Evolutionary conservation across 2,888 invertebrate genomes (phyloP), one percentile per base, ranked within the genome.

Genomic region (Zaprionus lineosus): DNA sequence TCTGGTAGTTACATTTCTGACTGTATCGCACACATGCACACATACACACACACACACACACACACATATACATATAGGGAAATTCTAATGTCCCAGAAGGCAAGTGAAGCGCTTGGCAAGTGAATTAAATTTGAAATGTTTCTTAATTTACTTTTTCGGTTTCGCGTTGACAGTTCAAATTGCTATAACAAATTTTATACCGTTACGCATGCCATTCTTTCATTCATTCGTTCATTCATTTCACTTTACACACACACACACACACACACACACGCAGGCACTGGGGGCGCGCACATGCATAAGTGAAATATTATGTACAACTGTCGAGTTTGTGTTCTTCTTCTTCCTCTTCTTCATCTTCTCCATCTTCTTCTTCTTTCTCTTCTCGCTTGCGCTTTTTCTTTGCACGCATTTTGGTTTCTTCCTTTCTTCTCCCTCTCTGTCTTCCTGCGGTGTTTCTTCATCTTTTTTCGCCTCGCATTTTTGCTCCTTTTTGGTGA

Each of bases 121-220:
- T 81, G 81, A 81, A 81, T 81, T 81, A 85, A 81, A 81, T 81
- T 85, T 81, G 70, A 75, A 81, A 81, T 81, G 79, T 79, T 81
- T 81, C 85, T 85, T 81, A 85, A 85, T 81, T 85, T 81, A 81
- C 81, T 81, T 85, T 81, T 81, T 85, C 76, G 81, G 81, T 81
- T 81, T 81, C 68, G 68, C 76, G 85, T 81, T 81, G 81, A 81
- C 81, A 81, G 83, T 81, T 85, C 71, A 85, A 81, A 81, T 81
- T 81, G 85, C 79, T 85, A 85, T 74, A 81, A 81, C 81, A 81
- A 81, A 81, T 81, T 81, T 81, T 67, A 79, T 73, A 83, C 73
- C 83, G 84, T 73, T 71, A 74, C 85, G 84, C 72, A 67, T 68
- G 86, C 76, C 84, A 76, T 74, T 81, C 73, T 67, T 65, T 66